Evolutionary conservation across 2,888 invertebrate species (phyloP), one percentile per base, ranked within the genome.

Genomic region (Malachius bipustulatus): DNA sequence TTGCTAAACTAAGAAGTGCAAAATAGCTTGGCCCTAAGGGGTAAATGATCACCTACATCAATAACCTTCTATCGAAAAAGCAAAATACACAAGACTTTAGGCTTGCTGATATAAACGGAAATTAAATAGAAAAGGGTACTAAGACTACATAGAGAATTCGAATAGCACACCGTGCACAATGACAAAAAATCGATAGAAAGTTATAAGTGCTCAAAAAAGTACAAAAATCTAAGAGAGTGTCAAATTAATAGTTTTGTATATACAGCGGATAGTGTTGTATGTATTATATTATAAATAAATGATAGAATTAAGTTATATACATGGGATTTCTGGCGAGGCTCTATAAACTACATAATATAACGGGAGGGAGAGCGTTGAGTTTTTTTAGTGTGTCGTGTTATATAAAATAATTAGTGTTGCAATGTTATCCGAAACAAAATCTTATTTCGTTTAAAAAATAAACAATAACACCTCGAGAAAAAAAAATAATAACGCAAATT

Each of bases 61-160:
- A 55, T 56, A 56, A 56, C 56, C 48, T 56, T 56, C 56, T 55
- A 56, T 56, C 56, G 56, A 56, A 50, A 46, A 52, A 54, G 52
- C 50, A 43, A 49, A 44, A 47, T 11, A 4, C 42, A 48, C 44
- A 51, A 50, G 45, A 47, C 36, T 48, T 44, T n/a, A n/a, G n/a
- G 48, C 47, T 49, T 45, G 49, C 40, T 36, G 43, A 43, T 45
- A 38, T 47, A 47, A 46, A 50, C n/a, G n/a, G n/a, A n/a, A n/a
- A n/a, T n/a, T n/a, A n/a, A 45, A 46, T 42, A 47, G 33, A 43
- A 43, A 37, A 44, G 44, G 47, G 47, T 41, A 45, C 50, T 48
- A 51, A n/a, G n/a, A 47, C 54, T 52, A 53, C 53, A 49, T 41
- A 52, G 45, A 49, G 44, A 45, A 43, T 40, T 46, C 40, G 37